Evolutionary conservation across 2,797 vertebrate species (phyloP), one percentile per base, ranked within the genome.

Genomic region (Pitangus sulphuratus): DNA sequence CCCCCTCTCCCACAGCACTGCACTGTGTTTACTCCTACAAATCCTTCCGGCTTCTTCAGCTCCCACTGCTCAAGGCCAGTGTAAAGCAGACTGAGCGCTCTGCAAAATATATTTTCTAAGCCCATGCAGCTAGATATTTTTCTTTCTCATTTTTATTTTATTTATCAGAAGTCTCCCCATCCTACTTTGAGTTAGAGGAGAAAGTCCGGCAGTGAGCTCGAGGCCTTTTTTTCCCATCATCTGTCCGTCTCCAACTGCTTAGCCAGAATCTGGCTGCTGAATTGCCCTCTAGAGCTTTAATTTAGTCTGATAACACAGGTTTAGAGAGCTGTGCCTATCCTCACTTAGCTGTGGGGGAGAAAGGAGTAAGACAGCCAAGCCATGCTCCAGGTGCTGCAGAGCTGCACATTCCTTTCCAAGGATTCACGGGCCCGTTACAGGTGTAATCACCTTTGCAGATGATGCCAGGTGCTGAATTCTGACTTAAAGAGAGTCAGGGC

Each of bases 321-420:
- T 65, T 76, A 1, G 58, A 35, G 58, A 47, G 24, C 28, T 2
- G 2, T 80, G n/a, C 31, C 61, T 62, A 11, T 83, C 25, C 25
- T 56, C 14, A 54, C 37, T 31, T 17, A 42, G 69, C 28, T 56
- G 25, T 35, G 21, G 7, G 42, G 18, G 18, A 53, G 42, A 75
- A 69, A 35, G 74, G 40, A 65, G 26, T 8, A 66, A 3, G 3
- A 25, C 8, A 72, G 54, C 40, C 3, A 2, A 60, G 77, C 28
- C 2, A 0, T 4, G 15, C 16, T 44, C 6, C 19, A 58, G 35
- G 30, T 69, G 64, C 60, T 60, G 47, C 47, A n/a, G 64, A 88
- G 56, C 48, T 61, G 11, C 35, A 2, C 0, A 0, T 50, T 35
- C 58, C 54, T 88, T 81, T 64, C 51, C 1, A 1, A 58, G 40